A percentile compares a stretch with the other conserved stretches of the same genome.
Conservation (phyloP, 1,140 invertebrate species). For the Bombus confusus region DNA sequence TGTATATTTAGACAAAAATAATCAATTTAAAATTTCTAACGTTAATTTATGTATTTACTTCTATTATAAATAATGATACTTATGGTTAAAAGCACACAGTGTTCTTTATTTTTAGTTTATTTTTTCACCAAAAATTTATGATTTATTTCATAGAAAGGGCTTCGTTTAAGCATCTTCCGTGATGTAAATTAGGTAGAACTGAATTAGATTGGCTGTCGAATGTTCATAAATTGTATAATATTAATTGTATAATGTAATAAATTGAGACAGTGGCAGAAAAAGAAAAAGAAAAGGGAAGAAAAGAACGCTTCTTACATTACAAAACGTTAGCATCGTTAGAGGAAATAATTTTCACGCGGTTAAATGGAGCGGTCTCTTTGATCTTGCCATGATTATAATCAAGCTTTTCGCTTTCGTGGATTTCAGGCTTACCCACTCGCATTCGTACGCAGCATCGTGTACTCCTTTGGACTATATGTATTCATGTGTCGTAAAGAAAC, state of each 20-base stretch:
- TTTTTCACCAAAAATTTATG: background rate
- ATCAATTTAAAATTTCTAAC: background rate
- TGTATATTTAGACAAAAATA: background rate
- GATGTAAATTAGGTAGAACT: background rate
- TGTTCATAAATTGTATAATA: background rate
- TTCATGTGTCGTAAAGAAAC: background rate
- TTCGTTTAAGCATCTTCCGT: background rate
- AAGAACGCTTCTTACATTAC: constrained; percentile 26
- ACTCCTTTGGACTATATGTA: constrained; percentile 23
- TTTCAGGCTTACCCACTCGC: constrained; percentile 28
- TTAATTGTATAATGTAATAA: too few relatives aligned
- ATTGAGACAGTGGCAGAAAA: too few relatives aligned
- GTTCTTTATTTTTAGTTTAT: background rate
- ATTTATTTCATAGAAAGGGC: background rate
- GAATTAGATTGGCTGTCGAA: background rate
- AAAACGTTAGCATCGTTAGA: constrained; percentile 38
- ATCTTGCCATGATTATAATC: constrained; percentile 33
- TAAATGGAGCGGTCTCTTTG: constrained; percentile 21
- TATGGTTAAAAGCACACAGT: background rate
- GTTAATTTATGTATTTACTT: background rate
- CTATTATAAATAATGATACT: background rate
- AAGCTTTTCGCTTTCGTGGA: constrained; percentile 13
- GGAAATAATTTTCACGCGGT: constrained; percentile 46
- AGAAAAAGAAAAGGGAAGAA: background rate
- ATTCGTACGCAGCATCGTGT: constrained; percentile 12